Conservation (phyloP, 2,888 invertebrate species). For the Andricus quercusramuli region DNA sequence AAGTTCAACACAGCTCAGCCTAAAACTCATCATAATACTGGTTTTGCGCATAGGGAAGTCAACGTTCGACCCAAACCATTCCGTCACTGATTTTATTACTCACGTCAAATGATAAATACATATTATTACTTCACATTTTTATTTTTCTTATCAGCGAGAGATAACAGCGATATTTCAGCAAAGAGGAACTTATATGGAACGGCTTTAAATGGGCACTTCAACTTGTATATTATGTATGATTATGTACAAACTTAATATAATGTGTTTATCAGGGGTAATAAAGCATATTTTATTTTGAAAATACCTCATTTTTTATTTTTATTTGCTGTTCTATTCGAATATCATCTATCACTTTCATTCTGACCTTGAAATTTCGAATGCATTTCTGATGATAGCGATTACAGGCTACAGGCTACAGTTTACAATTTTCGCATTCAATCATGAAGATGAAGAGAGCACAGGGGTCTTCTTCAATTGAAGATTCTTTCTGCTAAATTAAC, state of each 20-base stretch:
- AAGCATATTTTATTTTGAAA: no score
- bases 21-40: conserved; percentile 53
- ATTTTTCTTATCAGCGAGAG: no score
- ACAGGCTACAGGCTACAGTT: background rate
- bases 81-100: background rate
- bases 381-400: background rate
- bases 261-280: no score
- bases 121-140: no score
- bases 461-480: background rate
- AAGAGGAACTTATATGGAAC: no score
- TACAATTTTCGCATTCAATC: background rate
- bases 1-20: conserved; percentile 80
- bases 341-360: background rate
- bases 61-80: background rate
- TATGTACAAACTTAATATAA: no score
- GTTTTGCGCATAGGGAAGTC: background rate
- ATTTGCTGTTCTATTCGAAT: background rate
- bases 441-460: background rate
- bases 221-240: no score
- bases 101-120: background rate
- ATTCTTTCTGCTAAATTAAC: background rate
- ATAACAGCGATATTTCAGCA: no score
- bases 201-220: no score
- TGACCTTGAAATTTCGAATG: background rate
- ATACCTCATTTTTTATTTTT: no score